Percentiles rank a stretch among this genome's conserved stretches.
Evolutionary conservation across 2,888 invertebrate species (phyloP).

Genomic region (Willowsia nigromaculata): DNA sequence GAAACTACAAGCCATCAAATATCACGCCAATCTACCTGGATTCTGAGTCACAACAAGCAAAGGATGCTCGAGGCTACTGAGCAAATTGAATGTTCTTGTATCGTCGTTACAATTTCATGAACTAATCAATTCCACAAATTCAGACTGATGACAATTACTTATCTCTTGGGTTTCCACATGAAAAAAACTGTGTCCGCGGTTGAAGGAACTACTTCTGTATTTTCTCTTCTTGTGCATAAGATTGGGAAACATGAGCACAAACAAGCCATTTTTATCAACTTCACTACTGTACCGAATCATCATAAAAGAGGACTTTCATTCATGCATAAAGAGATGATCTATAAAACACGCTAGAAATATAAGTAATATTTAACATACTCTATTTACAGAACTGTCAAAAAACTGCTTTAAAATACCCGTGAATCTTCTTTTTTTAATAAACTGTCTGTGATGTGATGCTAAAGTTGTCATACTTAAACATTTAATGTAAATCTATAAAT

Average conservation of each 20-base stretch:
- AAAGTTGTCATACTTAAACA: conserved; percentile 67
- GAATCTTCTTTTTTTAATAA: conserved; percentile 61
- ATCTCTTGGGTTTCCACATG: conserved; percentile 4
- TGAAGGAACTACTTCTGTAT: neutral
- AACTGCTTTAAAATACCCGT: conserved; percentile 18
- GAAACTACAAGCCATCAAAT: conserved; percentile 80
- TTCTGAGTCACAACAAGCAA: conserved; percentile 79
- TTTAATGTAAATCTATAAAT: conserved; percentile 37
- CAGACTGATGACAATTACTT: conserved; percentile 58
- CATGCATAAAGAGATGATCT: conserved; percentile 33
- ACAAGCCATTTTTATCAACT: conserved; percentile 11
- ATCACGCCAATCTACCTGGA: conserved; percentile 80
- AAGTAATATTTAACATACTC: conserved; percentile 18
- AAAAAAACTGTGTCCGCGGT: neutral
- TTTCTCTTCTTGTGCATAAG: neutral
- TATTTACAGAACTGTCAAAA: conserved; percentile 37
- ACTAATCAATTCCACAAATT: conserved; percentile 65
- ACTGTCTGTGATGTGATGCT: conserved; percentile 71
- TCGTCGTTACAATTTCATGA: neutral
- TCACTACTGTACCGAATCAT: conserved; percentile 30
- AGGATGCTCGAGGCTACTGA: conserved; percentile 67
- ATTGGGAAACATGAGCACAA: neutral
- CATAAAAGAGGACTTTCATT: conserved; percentile 62
- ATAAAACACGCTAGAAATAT: no score
- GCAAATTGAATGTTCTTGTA: neutral